A percentile compares a stretch with the other conserved stretches of the same genome.
Conservation (phyloP, 2,888 invertebrate genomes). For the Tinea trinotella region DNA sequence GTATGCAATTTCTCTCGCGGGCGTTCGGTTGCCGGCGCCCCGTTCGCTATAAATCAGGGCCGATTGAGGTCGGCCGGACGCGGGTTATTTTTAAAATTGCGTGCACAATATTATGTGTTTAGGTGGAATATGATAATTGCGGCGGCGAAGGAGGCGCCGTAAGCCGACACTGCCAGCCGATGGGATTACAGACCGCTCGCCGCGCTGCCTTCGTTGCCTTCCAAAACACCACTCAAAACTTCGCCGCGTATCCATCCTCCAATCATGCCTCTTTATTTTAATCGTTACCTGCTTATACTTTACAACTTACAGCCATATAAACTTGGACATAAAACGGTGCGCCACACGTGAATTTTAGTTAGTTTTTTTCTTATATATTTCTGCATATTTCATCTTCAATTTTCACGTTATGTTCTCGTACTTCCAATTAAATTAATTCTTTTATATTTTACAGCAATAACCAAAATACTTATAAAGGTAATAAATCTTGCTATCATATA, state of each 20-base stretch:
- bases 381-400: too few relatives aligned
- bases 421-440: too few relatives aligned
- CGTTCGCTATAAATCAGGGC: slow-evolving; percentile 56
- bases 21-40: slow-evolving; percentile 36
- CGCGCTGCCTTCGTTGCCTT: not conserved
- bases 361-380: not conserved
- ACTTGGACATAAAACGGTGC: not conserved
- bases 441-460: too few relatives aligned
- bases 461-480: too few relatives aligned
- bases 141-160: slow-evolving; percentile 58
- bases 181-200: slow-evolving; percentile 56
- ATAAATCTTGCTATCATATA: too few relatives aligned
- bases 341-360: not conserved
- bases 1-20: slow-evolving; percentile 41
- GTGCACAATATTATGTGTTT: slow-evolving; percentile 71
- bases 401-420: too few relatives aligned
- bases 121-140: slow-evolving; percentile 72
- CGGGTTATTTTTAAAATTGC: slow-evolving; percentile 70
- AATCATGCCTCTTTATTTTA: slow-evolving; percentile 15
- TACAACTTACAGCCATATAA: not conserved
- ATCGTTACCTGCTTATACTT: slow-evolving; percentile 7
- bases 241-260: slow-evolving; percentile 1
- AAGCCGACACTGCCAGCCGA: slow-evolving; percentile 62
- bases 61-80: slow-evolving; percentile 63
- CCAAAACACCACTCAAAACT: slow-evolving; percentile 2